Evolutionary conservation across 2,113 vertebrate genomes (phyloP).

Genomic region (Thalassoma bifasciatum): DNA sequence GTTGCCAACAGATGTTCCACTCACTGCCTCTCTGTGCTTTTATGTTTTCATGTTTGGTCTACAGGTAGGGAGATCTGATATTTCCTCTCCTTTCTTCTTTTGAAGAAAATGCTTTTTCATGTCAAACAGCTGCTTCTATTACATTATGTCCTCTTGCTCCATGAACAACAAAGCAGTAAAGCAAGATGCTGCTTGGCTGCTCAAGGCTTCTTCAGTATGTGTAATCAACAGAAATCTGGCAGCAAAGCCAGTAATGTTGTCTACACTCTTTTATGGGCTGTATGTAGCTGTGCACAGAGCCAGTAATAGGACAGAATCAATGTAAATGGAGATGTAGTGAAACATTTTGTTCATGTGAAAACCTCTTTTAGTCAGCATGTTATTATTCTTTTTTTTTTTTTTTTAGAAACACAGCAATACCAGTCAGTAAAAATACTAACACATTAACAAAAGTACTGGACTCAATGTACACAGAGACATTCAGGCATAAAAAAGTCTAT

Average conservation of each 20-base stretch:
- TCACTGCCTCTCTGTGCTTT: background rate
- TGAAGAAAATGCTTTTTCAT: background rate
- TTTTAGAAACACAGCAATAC: too few relatives aligned
- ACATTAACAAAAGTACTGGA: too few relatives aligned
- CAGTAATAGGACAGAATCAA: background rate
- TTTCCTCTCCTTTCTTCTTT: background rate
- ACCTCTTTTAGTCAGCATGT: too few relatives aligned
- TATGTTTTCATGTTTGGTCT: background rate
- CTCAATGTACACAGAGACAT: too few relatives aligned
- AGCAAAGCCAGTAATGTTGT: background rate
- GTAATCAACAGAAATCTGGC: conserved; percentile 5
- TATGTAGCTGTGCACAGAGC: background rate
- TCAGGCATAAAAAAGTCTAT: too few relatives aligned
- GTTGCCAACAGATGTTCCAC: too few relatives aligned
- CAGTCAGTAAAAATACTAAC: too few relatives aligned
- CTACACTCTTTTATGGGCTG: background rate
- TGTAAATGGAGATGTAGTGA: background rate
- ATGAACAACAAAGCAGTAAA: conserved; percentile 7
- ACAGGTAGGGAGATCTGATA: background rate
- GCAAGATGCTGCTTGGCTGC: background rate
- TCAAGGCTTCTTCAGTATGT: conserved; percentile 11
- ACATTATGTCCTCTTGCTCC: conserved; percentile 6
- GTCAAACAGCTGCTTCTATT: conserved; percentile 12
- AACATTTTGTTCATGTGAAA: background rate
- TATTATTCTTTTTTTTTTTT: too few relatives aligned